These are phyloP conservation scores for Rhea pennata DNA, from an alignment of 2,113 vertebrate species.

Conservation along the genomic window DNA sequence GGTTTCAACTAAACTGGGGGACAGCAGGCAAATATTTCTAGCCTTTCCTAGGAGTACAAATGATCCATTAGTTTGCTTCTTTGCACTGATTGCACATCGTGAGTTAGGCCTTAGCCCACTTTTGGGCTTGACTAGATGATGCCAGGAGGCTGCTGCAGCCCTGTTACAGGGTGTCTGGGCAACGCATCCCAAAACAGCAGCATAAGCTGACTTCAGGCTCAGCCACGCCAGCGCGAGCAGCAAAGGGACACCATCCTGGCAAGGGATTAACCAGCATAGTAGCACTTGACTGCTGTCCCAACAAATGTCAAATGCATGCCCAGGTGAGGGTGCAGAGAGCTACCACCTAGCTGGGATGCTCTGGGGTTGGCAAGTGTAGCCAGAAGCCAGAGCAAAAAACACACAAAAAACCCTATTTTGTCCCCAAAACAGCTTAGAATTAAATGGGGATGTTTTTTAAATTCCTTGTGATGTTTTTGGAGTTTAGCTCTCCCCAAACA, in stretches of 20 bases:
- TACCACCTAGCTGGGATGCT: background rate
- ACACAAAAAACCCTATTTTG: background rate
- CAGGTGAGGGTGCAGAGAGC: background rate
- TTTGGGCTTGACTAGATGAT: background rate
- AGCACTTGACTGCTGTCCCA: background rate
- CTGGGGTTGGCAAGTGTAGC: background rate
- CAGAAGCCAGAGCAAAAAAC: background rate
- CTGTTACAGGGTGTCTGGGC: background rate
- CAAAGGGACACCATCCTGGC: background rate
- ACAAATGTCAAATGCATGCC: accelerated
- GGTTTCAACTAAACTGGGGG: conserved; percentile 36
- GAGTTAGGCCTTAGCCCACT: background rate
- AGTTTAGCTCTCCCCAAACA: background rate
- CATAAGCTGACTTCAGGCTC: background rate
- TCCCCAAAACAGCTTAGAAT: background rate
- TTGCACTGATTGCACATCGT: accelerated
- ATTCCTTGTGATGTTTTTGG: background rate
- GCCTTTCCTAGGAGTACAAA: background rate
- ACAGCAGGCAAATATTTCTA: background rate
- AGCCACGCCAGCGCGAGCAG: background rate
- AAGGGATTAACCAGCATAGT: background rate
- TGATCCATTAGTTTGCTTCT: background rate
- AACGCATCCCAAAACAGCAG: accelerated
- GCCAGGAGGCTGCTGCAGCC: background rate
- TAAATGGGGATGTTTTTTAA: background rate